Evolutionary conservation across 2,888 invertebrate genomes (phyloP), one percentile per base, ranked within the genome.

Genomic region (Arenicola marina): DNA sequence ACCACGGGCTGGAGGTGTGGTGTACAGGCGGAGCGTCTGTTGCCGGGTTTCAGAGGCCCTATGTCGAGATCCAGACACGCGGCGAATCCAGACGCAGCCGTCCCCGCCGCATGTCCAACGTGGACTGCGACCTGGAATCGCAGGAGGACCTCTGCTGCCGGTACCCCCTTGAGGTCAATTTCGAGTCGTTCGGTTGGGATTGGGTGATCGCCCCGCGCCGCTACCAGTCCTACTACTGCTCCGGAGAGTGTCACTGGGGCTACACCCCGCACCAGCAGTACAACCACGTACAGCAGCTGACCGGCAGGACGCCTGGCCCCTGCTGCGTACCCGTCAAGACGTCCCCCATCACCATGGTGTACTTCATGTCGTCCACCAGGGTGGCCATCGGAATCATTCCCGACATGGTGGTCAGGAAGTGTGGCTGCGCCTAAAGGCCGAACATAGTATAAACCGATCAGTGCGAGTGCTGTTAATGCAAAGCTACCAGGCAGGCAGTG

Each of bases 141-240:
- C 87, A 90, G 72, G 93, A 95, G 77, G 88, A 89, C 32, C 88
- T 93, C 51, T 98, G 98, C 85, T 98, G 98, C 80, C 90, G 96
- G 2, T 95, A 95, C 84, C 95, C 95, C 0, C 87, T 97, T 48
- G 90, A 90, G 18, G 93, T 98, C 21, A 93, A 96, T 86, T 98
- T 98, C 83, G 92, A 92, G 73, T 90, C 91, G 78, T 95, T 97
- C 80, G 95, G 95, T 31, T 97, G 96, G 95, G 93, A 96, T 80
- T 98, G 95, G 90, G 92, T 98, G 76, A 93, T 98, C 63, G 95
- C 95, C 0, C 98, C 98, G 0, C 93, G 93, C 77, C 88, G 89
- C 74, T 98, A 96, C 86, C 92, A 93, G 78, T 96, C 97, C 4
- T 93, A 94, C 85, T 95, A 95, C 86, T 98, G 98, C 86, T 90